Percentiles rank a stretch among this genome's conserved stretches.
Evolutionary conservation across 30 jellyfish, hydroid and myxozoan species (phyloP).

Genomic region (Phacellophora camtschatica): DNA sequence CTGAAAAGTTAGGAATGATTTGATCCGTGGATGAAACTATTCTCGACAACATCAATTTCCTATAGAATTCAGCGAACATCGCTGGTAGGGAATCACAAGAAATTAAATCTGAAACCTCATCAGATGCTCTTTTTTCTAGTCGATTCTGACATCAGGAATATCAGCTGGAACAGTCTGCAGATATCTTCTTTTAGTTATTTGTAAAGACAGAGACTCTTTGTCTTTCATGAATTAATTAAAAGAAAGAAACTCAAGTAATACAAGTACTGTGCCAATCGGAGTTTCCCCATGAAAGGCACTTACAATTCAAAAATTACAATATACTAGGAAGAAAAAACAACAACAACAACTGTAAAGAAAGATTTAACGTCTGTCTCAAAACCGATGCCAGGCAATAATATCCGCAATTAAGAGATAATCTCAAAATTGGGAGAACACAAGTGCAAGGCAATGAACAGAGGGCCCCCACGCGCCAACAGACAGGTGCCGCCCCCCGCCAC

Average conservation of each 20-base stretch:
- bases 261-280: background rate
- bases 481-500: background rate
- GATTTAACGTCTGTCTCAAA: conserved; percentile 2
- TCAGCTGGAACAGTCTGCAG: conserved; percentile 14
- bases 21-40: background rate
- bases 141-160: conserved; percentile 14
- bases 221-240: background rate
- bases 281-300: conserved; percentile 12
- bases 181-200: conserved; percentile 19
- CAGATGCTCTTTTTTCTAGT: background rate
- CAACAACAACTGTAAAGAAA: background rate
- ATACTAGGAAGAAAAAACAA: background rate
- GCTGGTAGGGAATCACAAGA: background rate
- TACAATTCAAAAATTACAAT: background rate
- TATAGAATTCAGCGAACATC: conserved; percentile 1
- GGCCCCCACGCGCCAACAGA: background rate
- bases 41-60: background rate
- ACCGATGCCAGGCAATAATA: background rate
- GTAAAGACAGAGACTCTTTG: background rate
- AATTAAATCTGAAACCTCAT: background rate
- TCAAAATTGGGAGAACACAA: background rate
- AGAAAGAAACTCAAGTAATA: background rate
- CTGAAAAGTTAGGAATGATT: conserved; percentile 11
- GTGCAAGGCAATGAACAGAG: background rate
- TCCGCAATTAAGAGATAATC: background rate